Conservation (phyloP, 2,797 vertebrate species). For the Manis pentadactyla region DNA sequence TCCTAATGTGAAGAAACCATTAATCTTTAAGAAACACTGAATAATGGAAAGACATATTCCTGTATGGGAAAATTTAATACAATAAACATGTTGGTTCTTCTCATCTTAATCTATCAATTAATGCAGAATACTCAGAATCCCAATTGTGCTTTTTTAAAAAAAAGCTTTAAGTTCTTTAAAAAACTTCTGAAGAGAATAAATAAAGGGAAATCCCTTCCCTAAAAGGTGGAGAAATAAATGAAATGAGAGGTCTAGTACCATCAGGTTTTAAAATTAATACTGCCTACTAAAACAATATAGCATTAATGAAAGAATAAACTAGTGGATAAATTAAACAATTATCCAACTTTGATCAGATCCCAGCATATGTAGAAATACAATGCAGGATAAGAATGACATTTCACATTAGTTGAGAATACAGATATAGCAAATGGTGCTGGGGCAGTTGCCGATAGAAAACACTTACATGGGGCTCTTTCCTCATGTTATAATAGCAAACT, state of each 20-base stretch:
- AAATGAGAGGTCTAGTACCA: not conserved
- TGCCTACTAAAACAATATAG: not conserved
- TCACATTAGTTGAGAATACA: not conserved
- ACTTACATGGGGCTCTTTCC: not conserved
- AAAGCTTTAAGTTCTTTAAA: not conserved
- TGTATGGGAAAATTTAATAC: slow-evolving; percentile 30
- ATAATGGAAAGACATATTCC: not conserved
- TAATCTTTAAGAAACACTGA: slow-evolving; percentile 21
- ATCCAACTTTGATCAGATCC: not conserved
- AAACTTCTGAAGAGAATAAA: slow-evolving; percentile 1
- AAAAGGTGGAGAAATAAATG: not conserved
- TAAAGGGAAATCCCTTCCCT: not conserved
- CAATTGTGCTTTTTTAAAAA: not conserved
- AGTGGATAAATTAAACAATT: not conserved
- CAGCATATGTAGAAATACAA: not conserved
- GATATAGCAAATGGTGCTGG: not conserved
- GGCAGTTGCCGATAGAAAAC: not conserved
- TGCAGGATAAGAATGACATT: not conserved
- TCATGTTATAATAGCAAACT: not conserved
- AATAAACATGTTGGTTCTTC: slow-evolving; percentile 18
- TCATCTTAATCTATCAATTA: slow-evolving; percentile 24
- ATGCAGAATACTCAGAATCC: slow-evolving; percentile 4
- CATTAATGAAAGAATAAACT: not conserved
- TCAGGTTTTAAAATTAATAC: not conserved
- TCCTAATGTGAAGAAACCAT: slow-evolving; percentile 42